Evolutionary conservation across 1,140 invertebrate species (phyloP), one percentile per base, ranked within the genome.

Genomic region (Marisa cornuarietis): DNA sequence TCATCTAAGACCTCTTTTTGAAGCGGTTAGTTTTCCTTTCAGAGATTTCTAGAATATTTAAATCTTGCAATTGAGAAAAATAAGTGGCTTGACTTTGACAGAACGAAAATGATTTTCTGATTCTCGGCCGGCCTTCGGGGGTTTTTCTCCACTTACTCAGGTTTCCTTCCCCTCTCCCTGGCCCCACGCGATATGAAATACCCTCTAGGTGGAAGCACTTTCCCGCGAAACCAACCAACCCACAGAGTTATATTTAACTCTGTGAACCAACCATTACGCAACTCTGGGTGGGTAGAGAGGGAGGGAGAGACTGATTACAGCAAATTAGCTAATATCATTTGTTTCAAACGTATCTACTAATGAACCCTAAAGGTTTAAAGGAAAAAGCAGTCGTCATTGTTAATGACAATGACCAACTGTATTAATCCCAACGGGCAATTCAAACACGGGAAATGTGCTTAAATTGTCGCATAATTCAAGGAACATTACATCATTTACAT

Each of bases 181-280:
- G 10, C 13, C n/a, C 20, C 61, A 63, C 13, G n/a, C 1, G 65
- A 76, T 26, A 31, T 58, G 26, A 26, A 63, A 8, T 65, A 5
- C 10, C 51, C 10, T 62, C 14, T 65, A 42, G 1, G 16, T 49
- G 31, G 18, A 66, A 11, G 22, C 65, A 61, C 4, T n/a, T 76
- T 26, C 20, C 20, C 26, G 26, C 26, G 26, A 76, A 24, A 76
- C 18, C 62, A 24, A 76, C 42, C 63, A 11, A 76, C n/a, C n/a
- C n/a, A n/a, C n/a, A n/a, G n/a, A n/a, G n/a, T n/a, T n/a, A n/a
- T n/a, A n/a, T n/a, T n/a, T n/a, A n/a, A n/a, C n/a, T n/a, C n/a
- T n/a, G n/a, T n/a, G n/a, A 24, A 76, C 18, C 62, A 24, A 76
- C 42, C 63, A 11, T 65, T 58, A 76, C 24, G 66, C 5, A 76